Evolutionary conservation across 35 echinoderm and acorn worm species (phyloP).

Genomic region (Stichopus chloronotus): DNA sequence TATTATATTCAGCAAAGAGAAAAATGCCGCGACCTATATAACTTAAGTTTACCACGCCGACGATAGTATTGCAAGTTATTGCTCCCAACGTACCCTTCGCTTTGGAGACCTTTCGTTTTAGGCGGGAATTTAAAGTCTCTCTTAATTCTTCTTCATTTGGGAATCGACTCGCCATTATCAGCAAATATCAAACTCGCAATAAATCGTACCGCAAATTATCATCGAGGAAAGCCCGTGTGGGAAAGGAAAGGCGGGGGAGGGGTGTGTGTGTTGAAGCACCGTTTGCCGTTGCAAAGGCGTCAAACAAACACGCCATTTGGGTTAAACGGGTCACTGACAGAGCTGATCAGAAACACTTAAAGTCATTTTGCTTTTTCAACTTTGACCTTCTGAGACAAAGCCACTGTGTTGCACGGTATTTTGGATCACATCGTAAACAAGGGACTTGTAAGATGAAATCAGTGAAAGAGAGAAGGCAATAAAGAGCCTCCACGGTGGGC

Average conservation of each 20-base stretch:
- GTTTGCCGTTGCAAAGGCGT: neutral
- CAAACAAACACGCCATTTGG: neutral
- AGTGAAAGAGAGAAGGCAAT: neutral
- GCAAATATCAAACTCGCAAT: neutral
- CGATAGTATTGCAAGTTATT: neutral
- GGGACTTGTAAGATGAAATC: neutral
- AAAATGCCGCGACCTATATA: neutral
- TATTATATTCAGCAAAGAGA: neutral
- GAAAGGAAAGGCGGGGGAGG: neutral
- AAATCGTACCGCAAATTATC: neutral
- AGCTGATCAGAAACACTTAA: neutral
- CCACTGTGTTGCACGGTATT: neutral
- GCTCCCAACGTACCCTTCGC: constrained; percentile 15
- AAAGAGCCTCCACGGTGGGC: neutral
- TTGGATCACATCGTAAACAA: neutral
- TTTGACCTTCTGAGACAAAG: neutral
- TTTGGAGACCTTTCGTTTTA: neutral
- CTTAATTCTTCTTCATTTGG: neutral
- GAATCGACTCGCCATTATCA: neutral
- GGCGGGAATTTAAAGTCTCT: neutral
- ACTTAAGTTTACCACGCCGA: neutral
- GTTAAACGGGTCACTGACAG: neutral
- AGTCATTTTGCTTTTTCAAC: neutral
- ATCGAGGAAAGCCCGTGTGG: neutral
- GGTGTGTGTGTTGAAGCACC: neutral